These are phyloP conservation scores for Periophthalmus modestus DNA, from an alignment of 2,113 vertebrate species.

Conservation along the genomic window DNA sequence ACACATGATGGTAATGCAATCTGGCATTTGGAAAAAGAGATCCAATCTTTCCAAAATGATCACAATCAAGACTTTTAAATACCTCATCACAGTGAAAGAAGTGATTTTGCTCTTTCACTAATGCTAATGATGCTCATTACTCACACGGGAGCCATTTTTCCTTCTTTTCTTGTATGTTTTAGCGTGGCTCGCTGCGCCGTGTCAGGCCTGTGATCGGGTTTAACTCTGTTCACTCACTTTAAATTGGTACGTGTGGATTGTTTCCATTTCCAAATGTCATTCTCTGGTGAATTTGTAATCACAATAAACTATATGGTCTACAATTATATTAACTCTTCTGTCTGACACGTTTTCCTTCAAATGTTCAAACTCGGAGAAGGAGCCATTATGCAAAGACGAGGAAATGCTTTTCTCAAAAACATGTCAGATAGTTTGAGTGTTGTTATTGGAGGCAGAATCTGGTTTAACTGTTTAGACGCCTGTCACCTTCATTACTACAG, in stretches of 20 bases:
- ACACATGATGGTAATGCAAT: constrained; percentile 55
- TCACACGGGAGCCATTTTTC: constrained; percentile 62
- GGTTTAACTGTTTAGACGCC: neutral
- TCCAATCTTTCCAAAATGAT: constrained; percentile 63
- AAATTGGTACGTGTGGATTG: constrained; percentile 25
- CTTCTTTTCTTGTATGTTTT: constrained; percentile 18
- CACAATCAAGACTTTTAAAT: constrained; percentile 71
- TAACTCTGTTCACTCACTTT: constrained; percentile 26
- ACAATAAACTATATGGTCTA: constrained; percentile 64
- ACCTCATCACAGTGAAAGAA: constrained; percentile 67
- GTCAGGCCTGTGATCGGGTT: constrained; percentile 39
- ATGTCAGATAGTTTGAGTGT: constrained; percentile 1
- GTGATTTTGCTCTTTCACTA: constrained; percentile 67
- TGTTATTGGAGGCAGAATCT: neutral
- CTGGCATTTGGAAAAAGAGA: constrained; percentile 55
- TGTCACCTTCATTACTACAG: no score
- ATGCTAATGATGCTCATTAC: constrained; percentile 76
- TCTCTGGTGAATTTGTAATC: constrained; percentile 68
- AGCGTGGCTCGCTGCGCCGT: constrained; percentile 42
- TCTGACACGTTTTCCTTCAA: constrained; percentile 68
- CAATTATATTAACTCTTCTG: constrained; percentile 71
- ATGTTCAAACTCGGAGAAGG: constrained; percentile 69
- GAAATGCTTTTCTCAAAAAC: constrained; percentile 48
- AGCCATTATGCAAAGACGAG: constrained; percentile 67
- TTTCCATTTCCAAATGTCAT: constrained; percentile 13